Evolutionary conservation across 1,140 invertebrate species (phyloP).

Genomic region (Diabrotica undecimpunctata): DNA sequence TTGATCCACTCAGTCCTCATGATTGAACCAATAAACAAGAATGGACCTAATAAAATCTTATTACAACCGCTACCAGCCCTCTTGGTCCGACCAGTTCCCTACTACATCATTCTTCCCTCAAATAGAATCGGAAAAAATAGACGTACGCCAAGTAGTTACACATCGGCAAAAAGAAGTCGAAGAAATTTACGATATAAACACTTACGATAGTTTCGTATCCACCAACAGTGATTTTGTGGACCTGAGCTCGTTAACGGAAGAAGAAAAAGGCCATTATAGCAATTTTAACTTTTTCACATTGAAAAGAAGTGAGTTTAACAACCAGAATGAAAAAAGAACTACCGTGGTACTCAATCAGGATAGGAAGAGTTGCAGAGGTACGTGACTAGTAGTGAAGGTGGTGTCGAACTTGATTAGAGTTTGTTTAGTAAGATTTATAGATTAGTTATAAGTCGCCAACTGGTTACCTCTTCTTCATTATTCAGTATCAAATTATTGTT

Average conservation of each 20-base stretch:
- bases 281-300: slow-evolving; percentile 24
- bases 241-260: slow-evolving; percentile 21
- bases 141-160: not conserved
- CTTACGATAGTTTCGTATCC: slow-evolving; percentile 17
- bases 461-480: not conserved
- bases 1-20: too few species aligned
- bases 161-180: not conserved
- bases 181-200: slow-evolving; percentile 21
- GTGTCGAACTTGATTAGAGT: not conserved
- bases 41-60: slow-evolving; percentile 36
- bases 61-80: slow-evolving; percentile 20
- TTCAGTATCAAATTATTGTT: not conserved
- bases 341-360: slow-evolving; percentile 17
- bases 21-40: not conserved
- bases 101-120: slow-evolving; percentile 4
- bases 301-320: slow-evolving; percentile 13
- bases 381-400: slow-evolving; percentile 1
- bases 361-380: slow-evolving; percentile 14
- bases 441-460: not conserved
- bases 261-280: slow-evolving; percentile 18
- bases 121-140: slow-evolving; percentile 6
- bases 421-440: not conserved
- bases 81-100: not conserved
- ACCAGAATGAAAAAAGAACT: slow-evolving; percentile 4
- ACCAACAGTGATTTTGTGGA: slow-evolving; percentile 9